Conservation (phyloP, 2,888 invertebrate genomes). For the Drosophila affinis region DNA sequence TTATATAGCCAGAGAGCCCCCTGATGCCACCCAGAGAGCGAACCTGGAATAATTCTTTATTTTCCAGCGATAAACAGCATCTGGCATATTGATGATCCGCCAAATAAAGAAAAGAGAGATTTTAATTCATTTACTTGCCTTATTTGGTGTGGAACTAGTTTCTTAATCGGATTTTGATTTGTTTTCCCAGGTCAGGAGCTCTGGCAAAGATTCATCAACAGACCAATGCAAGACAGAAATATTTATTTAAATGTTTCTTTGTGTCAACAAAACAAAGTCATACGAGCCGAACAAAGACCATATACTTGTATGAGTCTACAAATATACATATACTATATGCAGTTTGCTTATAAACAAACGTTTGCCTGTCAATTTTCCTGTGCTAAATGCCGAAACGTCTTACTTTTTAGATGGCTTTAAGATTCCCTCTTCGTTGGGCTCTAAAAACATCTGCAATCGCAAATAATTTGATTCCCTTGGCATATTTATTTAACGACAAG, state of each 20-base stretch:
- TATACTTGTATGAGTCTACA: background rate
- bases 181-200: conserved; percentile 41
- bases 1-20: conserved; percentile 38
- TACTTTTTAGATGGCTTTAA: background rate
- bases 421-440: background rate
- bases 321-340: background rate
- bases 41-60: conserved; percentile 9
- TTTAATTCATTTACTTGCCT: background rate
- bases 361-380: background rate
- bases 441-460: background rate
- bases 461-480: background rate
- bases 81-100: background rate
- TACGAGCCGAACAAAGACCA: background rate
- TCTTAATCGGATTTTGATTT: background rate
- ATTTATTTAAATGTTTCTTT: background rate
- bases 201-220: background rate
- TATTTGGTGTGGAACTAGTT: background rate
- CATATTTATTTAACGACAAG: background rate
- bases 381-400: background rate
- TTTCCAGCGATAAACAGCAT: conserved; percentile 8
- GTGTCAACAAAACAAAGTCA: background rate
- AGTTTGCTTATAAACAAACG: background rate
- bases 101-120: background rate
- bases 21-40: background rate
- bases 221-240: background rate